Percentiles rank a stretch among this genome's conserved stretches.
These are phyloP conservation scores for Anastatus disparis DNA, from an alignment of 1,140 invertebrate species.

Conservation along the genomic window DNA sequence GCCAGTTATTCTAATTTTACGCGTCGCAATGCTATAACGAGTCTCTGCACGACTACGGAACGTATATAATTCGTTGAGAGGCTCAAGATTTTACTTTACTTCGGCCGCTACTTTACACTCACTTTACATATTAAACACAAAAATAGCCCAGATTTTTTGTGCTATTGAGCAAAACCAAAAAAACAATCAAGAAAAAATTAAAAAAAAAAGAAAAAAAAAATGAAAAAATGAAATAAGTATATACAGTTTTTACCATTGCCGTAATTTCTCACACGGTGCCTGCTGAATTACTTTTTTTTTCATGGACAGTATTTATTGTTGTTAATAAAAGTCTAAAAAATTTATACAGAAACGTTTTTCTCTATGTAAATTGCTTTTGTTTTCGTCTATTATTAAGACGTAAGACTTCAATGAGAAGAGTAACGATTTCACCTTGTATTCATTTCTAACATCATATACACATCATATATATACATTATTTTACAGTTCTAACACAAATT, in stretches of 20 bases:
- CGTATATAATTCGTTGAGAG: not conserved
- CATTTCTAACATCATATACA: no score
- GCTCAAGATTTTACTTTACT: not conserved
- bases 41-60: no score
- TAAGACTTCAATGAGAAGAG: not conserved
- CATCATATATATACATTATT: not conserved
- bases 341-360: constrained; percentile 11
- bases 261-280: constrained; percentile 25
- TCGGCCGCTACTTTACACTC: constrained; percentile 1
- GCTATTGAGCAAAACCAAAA: constrained; percentile 24
- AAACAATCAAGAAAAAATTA: constrained; percentile 24
- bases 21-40: not conserved
- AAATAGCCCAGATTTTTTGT: constrained; percentile 19
- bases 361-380: no score
- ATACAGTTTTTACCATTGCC: constrained; percentile 24
- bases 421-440: not conserved
- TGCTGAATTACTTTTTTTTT: constrained; percentile 54
- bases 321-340: constrained; percentile 59
- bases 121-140: no score
- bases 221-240: constrained; percentile 13
- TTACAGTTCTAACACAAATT: not conserved
- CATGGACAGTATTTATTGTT: constrained; percentile 63
- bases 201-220: constrained; percentile 17
- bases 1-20: constrained; percentile 36
- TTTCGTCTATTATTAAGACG: not conserved